A percentile compares a stretch with the other conserved stretches of the same genome.
These are phyloP conservation scores for Malthinus flaveolus DNA, from an alignment of 2,888 invertebrate genomes.

Conservation along the genomic window DNA sequence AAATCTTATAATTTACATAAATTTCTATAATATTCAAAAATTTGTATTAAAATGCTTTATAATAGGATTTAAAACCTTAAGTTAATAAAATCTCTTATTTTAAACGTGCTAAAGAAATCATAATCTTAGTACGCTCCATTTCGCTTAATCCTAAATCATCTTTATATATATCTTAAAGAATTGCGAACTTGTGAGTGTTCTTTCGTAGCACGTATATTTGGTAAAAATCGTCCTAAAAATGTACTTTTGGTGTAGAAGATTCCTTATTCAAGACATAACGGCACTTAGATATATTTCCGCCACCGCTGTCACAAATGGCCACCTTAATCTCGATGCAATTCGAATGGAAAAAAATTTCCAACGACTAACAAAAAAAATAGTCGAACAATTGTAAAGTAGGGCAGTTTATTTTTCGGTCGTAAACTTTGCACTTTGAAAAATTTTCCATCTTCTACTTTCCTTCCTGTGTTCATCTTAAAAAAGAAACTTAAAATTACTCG, in stretches of 20 bases:
- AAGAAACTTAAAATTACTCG: no score
- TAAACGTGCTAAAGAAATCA: conserved; percentile 42
- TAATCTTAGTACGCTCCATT: conserved; percentile 51
- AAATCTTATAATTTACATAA: conserved; percentile 5
- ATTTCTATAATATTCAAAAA: background rate
- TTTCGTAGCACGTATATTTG: conserved; percentile 35
- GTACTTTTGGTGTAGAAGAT: conserved; percentile 41
- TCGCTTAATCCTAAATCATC: conserved; percentile 51
- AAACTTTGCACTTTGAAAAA: conserved; percentile 25
- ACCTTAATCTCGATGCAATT: conserved; percentile 32
- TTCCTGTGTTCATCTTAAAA: conserved; percentile 5
- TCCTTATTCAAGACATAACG: conserved; percentile 40
- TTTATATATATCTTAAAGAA: conserved; percentile 44
- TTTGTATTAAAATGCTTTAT: conserved; percentile 11
- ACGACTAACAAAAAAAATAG: conserved; percentile 1
- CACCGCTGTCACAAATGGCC: conserved; percentile 30
- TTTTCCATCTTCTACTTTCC: conserved; percentile 20
- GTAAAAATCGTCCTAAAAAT: conserved; percentile 36
- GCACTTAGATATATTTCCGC: conserved; percentile 46
- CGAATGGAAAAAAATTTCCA: conserved; percentile 18
- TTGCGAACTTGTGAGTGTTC: conserved; percentile 33
- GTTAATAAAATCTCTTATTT: conserved; percentile 35
- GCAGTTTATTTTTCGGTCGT: conserved; percentile 21
- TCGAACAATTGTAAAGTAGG: conserved; percentile 14
- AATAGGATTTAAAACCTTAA: conserved; percentile 15